These are phyloP conservation scores for Microcebus murinus DNA, from an alignment of 2,113 vertebrate species.

Conservation along the genomic window DNA sequence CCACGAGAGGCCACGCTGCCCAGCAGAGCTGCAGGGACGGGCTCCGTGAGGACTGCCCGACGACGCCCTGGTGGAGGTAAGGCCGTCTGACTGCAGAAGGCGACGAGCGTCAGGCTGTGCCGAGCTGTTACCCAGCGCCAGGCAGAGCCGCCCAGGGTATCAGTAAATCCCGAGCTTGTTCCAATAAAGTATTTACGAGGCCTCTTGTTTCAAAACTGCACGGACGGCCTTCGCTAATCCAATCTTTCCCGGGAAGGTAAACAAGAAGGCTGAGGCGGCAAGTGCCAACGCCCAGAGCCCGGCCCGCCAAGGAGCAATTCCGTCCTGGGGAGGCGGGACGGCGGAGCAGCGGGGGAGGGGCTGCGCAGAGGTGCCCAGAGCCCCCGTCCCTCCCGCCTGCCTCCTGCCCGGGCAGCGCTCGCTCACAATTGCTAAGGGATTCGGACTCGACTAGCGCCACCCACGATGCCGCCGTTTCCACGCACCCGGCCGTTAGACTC, in stretches of 20 bases:
- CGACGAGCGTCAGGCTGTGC: fast-evolving
- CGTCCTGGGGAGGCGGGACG: background rate
- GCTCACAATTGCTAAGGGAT: fast-evolving
- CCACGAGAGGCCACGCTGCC: fast-evolving
- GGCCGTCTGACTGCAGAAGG: too few species aligned
- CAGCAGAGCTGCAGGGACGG: background rate
- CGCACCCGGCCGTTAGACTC: fast-evolving
- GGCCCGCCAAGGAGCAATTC: fast-evolving
- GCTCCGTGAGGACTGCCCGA: too few species aligned
- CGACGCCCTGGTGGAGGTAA: fast-evolving
- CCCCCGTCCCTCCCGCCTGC: fast-evolving
- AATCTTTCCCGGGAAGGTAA: background rate
- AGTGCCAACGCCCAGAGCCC: fast-evolving
- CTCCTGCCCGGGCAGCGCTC: fast-evolving
- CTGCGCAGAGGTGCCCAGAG: background rate
- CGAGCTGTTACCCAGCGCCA: background rate
- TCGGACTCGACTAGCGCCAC: fast-evolving
- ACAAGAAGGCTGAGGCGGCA: fast-evolving
- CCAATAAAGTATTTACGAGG: background rate
- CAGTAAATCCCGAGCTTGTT: background rate
- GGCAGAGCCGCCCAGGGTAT: background rate
- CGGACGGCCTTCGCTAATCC: background rate
- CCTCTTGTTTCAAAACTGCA: background rate
- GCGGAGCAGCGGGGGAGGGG: fast-evolving
- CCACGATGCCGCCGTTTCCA: fast-evolving